Conservation (phyloP, 2,113 vertebrate species). For the Canis aureus region DNA sequence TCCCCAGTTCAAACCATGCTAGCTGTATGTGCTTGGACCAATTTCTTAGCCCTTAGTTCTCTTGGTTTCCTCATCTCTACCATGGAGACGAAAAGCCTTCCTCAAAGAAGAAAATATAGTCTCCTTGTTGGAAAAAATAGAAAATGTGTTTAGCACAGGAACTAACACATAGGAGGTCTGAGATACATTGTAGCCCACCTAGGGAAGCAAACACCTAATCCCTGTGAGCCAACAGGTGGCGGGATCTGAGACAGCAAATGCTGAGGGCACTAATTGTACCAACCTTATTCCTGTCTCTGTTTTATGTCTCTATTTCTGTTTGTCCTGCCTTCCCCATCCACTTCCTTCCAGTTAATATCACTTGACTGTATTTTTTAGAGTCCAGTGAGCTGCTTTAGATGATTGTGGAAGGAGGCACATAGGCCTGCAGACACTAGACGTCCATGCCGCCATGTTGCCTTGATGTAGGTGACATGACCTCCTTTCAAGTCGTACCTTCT, state of each 20-base stretch:
- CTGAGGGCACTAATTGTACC: accelerated
- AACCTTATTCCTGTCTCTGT: not conserved
- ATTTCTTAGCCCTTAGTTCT: not conserved
- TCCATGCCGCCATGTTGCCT: not conserved
- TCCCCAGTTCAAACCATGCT: not conserved
- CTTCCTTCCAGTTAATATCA: not conserved
- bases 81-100: not conserved
- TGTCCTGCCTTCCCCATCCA: not conserved
- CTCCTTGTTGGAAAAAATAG: not conserved
- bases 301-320: not conserved
- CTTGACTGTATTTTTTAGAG: not conserved
- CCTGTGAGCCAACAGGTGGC: not conserved
- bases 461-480: not conserved
- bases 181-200: not conserved
- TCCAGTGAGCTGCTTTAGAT: not conserved
- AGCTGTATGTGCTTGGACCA: not conserved
- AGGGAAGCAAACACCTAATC: not conserved
- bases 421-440: not conserved
- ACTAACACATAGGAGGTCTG: not conserved
- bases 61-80: not conserved
- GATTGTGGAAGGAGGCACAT: not conserved
- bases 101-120: not conserved
- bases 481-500: not conserved
- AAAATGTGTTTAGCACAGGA: not conserved
- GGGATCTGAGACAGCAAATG: not conserved